Evolutionary conservation across 2,888 invertebrate species (phyloP), one percentile per base, ranked within the genome.

Genomic region (Torymus tubicola): DNA sequence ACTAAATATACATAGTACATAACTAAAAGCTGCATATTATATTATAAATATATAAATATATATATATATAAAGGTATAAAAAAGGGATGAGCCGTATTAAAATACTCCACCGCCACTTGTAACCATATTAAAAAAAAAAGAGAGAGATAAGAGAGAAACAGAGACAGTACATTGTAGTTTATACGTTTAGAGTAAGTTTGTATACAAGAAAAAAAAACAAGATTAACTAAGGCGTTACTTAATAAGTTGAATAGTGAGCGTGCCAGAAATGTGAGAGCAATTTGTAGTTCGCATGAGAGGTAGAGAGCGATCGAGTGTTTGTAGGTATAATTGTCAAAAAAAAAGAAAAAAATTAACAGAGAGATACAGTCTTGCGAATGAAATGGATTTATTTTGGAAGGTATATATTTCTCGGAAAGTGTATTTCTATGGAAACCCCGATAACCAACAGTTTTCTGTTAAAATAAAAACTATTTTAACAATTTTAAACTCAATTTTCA

Each of bases 81-180:
- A 73, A 67, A 42, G 8, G 65, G 82, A 80, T 84, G 87, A 88
- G 87, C 86, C 88, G 88, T 88, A 89, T 87, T 88, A 87, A 88
- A 89, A 89, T 90, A 89, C 86, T 88, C 89, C 87, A 89, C 85
- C 87, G 89, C 88, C 88, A 89, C 84, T 89, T 87, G 87, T 89
- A 90, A 88, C 81, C 88, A 85, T 85, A 86, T 86, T 84, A 70
- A 74, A 82, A 81, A 74, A 82, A 81, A 69, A 67, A 72, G 57
- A 73, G 65, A 58, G n/a, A 64, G 69, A 58, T 52, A 82, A 77
- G 42, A 42, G 42, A 42, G 42, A 80, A 78, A 83, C 77, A 85
- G 82, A 87, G 83, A 87, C 86, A 87, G 88, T 88, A 89, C 87
- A 87, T 83, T 84, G 83, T 89, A 90, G 87, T 78, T 85, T 87